Evolutionary conservation across 2,113 vertebrate species (phyloP), one percentile per base, ranked within the genome.

Genomic region (Callionymus lyra): DNA sequence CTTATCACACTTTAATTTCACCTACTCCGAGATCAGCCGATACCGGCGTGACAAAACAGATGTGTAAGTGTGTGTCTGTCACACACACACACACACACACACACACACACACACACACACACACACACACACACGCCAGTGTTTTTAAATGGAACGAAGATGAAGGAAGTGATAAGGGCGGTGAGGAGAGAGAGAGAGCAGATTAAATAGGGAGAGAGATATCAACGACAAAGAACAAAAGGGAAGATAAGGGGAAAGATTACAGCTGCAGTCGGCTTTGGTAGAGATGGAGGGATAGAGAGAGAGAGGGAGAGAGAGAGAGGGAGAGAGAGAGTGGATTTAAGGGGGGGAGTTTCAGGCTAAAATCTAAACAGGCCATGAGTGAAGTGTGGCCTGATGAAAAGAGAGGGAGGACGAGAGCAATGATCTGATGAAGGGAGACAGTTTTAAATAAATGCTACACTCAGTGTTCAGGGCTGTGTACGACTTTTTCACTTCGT

Each of bases 1-100:
- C 75, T 82, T 82, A 82, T 82, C 80, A 66, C 72, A 79, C 77
- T 82, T 80, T 80, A 72, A 80, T 82, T 82, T 80, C 61, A 80
- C 67, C 73, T 69, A 68, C 63, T 59, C 59, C 21, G 52, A 65
- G 73, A 76, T 74, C 53, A 52, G 59, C 35, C 18, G 60, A 75
- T 57, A 61, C 50, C 51, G 47, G 59, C 40, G 32, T 58, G 68
- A 72, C 68, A 53, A 74, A 73, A 72, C 56, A 59, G 50, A 68
- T 60, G 54, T 47, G 62, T 38, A 13, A 38, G 50, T 37, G 38
- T 17, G n/a, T 42, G 38, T 42, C 34, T 15, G 17, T 12, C 6
- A 31, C 27, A n/a, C 34, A 35, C 31, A 32, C 47, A 38, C 32
- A 35, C 50, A 37, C 21, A 14, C 62, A 56, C 54, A 31, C 2